Evolutionary conservation across 2,113 vertebrate genomes (phyloP).

Genomic region (Labeo catla): DNA sequence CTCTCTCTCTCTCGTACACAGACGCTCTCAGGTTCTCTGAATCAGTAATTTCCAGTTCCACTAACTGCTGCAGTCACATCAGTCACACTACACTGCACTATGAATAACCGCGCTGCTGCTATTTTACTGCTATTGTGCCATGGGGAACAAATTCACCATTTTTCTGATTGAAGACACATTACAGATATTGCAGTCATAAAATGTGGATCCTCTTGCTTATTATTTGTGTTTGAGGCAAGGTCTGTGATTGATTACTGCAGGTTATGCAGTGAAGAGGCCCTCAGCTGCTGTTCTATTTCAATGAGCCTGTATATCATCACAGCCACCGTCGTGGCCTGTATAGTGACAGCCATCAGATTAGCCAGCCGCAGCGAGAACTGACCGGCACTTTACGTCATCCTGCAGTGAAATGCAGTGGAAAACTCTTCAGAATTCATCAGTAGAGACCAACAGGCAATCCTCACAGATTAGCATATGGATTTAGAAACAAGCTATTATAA

Average conservation of each 20-base stretch:
- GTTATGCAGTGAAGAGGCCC: neutral
- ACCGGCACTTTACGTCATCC: conserved; percentile 46
- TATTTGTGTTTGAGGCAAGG: neutral
- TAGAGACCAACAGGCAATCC: neutral
- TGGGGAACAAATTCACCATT: neutral
- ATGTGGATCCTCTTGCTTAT: neutral
- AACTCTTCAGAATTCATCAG: conserved; percentile 2
- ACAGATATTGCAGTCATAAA: neutral
- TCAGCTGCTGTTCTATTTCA: conserved; percentile 2
- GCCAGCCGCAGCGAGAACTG: neutral
- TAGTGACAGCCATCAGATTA: conserved; percentile 17
- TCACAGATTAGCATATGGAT: too few species aligned
- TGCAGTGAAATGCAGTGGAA: conserved; percentile 54
- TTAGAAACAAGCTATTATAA: neutral
- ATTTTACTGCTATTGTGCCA: neutral
- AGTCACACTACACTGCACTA: neutral
- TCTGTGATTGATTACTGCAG: conserved; percentile 12
- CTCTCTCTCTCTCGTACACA: neutral
- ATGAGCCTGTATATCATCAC: neutral
- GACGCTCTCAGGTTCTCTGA: conserved; percentile 16
- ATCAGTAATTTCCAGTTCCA: neutral
- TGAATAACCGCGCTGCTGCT: neutral
- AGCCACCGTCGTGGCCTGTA: neutral
- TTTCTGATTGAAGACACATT: neutral
- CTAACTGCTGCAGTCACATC: conserved; percentile 2